Percentiles rank a stretch among this genome's conserved stretches.
Evolutionary conservation across 2,797 vertebrate genomes (phyloP).

Genomic region (Pampus argenteus): DNA sequence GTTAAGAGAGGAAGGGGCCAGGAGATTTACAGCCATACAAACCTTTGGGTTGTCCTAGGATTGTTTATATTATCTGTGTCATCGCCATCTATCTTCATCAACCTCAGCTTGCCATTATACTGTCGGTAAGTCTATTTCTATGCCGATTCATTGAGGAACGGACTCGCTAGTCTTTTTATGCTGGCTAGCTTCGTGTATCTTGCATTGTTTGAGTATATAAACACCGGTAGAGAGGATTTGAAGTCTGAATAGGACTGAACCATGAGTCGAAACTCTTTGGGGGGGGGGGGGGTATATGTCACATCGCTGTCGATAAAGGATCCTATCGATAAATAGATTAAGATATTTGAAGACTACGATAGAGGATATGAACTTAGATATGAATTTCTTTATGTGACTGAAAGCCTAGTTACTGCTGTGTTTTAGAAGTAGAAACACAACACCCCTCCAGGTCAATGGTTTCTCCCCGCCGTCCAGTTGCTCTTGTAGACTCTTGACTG

Average conservation of each 20-base stretch:
- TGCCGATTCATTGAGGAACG: not conserved
- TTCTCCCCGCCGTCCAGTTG: not conserved
- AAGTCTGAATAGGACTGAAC: constrained; percentile 45
- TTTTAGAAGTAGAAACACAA: fast-evolving
- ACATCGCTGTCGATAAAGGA: fast-evolving
- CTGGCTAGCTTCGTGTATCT: not conserved
- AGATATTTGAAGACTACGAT: fast-evolving
- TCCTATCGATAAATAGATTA: fast-evolving
- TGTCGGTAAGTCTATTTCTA: not conserved
- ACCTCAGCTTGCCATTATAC: not conserved
- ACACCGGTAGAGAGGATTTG: not conserved
- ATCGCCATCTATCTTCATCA: too few relatives aligned
- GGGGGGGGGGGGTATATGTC: constrained; percentile 39
- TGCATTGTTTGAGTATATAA: constrained; percentile 1
- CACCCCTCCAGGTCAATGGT: constrained; percentile 41
- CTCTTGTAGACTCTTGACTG: constrained; percentile 31
- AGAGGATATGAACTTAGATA: fast-evolving
- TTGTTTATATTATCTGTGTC: not conserved
- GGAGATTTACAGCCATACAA: not conserved
- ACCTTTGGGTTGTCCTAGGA: too few relatives aligned
- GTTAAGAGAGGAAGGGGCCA: not conserved
- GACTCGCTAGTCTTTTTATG: not conserved
- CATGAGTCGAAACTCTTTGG: constrained; percentile 19
- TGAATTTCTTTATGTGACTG: fast-evolving
- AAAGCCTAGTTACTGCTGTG: not conserved